phyloP scores from a whole-genome alignment of 2,797 vertebrate species.

The Petrocephalus sullivani region DNA sequence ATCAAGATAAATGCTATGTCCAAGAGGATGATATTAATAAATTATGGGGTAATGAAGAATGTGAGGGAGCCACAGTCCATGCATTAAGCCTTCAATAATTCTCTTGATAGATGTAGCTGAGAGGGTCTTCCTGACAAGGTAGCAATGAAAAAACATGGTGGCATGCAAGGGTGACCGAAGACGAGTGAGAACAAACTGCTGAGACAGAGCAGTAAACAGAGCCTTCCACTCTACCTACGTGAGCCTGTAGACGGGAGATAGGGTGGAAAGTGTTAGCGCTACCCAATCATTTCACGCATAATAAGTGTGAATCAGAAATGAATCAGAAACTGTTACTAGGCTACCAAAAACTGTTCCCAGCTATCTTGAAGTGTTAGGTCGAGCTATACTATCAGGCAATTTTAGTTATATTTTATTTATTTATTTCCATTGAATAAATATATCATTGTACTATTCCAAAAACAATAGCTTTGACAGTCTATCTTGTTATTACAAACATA shows the following conservation, averaged over 20 bases:
- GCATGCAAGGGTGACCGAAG: conserved; percentile 71
- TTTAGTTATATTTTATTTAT: background rate
- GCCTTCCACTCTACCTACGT: conserved; percentile 50
- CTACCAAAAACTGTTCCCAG: background rate
- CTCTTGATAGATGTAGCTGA: conserved; percentile 75
- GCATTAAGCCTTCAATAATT: conserved; percentile 69
- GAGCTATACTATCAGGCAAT: background rate
- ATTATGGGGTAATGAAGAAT: conserved; percentile 78
- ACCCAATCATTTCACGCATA: conserved; percentile 20
- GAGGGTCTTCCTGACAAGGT: conserved; percentile 69
- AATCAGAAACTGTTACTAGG: background rate
- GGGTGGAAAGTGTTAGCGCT: conserved; percentile 13
- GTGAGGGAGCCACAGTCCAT: conserved; percentile 65
- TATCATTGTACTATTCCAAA: background rate
- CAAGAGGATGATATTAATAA: conserved; percentile 75
- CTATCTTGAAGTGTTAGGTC: background rate
- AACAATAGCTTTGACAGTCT: background rate
- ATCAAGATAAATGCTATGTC: conserved; percentile 72
- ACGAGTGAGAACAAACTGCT: conserved; percentile 61
- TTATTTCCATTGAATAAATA: background rate
- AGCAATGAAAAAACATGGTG: conserved; percentile 74
- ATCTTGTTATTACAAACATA: background rate
- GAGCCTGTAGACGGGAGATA: conserved; percentile 55
- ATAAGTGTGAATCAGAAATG: background rate
- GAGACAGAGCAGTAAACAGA: conserved; percentile 54